A percentile compares a stretch with the other conserved stretches of the same genome.
Conservation (phyloP, 2,888 invertebrate species). For the Diloba caeruleocephala region DNA sequence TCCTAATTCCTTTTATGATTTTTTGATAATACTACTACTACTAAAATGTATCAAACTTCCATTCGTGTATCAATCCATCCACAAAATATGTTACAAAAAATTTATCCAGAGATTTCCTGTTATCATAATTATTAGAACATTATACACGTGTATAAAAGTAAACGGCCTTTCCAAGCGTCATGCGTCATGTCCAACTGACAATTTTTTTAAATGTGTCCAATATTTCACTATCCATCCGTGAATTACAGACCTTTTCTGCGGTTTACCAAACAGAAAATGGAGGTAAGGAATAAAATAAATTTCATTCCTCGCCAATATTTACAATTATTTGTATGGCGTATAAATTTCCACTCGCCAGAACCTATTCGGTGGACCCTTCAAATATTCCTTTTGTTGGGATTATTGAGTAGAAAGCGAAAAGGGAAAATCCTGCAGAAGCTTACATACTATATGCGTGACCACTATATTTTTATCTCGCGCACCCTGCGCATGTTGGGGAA, state of each 20-base stretch:
- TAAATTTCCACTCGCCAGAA: slow-evolving; percentile 58
- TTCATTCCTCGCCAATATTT: slow-evolving; percentile 41
- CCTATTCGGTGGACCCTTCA: slow-evolving; percentile 59
- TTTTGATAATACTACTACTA: no score
- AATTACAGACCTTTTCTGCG: slow-evolving; percentile 1
- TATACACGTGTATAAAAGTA: slow-evolving; percentile 28
- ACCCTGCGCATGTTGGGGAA: background rate
- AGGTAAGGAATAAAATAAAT: slow-evolving; percentile 34
- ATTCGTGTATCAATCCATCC: no score
- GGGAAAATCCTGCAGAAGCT: slow-evolving; percentile 62
- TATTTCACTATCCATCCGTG: slow-evolving; percentile 15
- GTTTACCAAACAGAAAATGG: slow-evolving; percentile 21
- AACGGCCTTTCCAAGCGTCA: slow-evolving; percentile 5
- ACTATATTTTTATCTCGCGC: slow-evolving; percentile 23
- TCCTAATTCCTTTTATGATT: no score
- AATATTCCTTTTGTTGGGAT: slow-evolving; percentile 72
- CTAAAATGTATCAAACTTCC: no score
- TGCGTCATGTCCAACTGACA: slow-evolving; percentile 5
- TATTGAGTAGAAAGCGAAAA: slow-evolving; percentile 72
- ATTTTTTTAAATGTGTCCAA: slow-evolving; percentile 3
- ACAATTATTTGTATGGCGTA: slow-evolving; percentile 53
- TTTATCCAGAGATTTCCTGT: slow-evolving; percentile 11
- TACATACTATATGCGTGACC: slow-evolving; percentile 43
- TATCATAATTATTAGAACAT: slow-evolving; percentile 16
- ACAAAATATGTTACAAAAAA: no score